Conservation (phyloP, 2,797 vertebrate genomes). For the Nothura maculosa region DNA sequence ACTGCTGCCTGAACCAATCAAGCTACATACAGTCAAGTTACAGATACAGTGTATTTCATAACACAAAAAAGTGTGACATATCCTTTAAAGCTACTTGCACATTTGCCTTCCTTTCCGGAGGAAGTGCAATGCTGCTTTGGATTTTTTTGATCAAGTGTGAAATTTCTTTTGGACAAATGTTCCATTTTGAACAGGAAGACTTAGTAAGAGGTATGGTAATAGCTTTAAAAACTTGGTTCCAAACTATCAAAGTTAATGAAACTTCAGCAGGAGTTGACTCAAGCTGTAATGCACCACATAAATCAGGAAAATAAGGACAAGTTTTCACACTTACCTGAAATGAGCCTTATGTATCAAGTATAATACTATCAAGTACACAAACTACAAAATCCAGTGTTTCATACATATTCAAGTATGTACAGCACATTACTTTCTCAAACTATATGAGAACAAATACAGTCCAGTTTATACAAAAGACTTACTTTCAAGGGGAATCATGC, state of each 20-base stretch:
- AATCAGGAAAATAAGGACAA: background rate
- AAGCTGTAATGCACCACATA: background rate
- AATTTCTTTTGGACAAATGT: background rate
- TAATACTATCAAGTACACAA: background rate
- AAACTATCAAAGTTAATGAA: background rate
- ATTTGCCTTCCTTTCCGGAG: background rate
- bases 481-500: background rate
- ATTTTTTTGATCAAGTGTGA: background rate
- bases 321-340: background rate
- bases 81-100: background rate
- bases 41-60: background rate
- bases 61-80: background rate
- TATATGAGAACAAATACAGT: background rate
- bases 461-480: background rate
- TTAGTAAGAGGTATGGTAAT: background rate
- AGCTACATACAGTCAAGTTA: background rate
- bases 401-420: constrained; percentile 37
- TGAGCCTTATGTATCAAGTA: background rate
- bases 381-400: constrained; percentile 56
- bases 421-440: background rate
- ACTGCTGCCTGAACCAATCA: background rate
- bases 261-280: background rate
- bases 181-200: background rate
- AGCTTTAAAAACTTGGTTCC: background rate
- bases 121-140: background rate